Base-by-base conservation (phyloP, 2,888 invertebrate genomes). In the Drosophila longiperda region DNA sequence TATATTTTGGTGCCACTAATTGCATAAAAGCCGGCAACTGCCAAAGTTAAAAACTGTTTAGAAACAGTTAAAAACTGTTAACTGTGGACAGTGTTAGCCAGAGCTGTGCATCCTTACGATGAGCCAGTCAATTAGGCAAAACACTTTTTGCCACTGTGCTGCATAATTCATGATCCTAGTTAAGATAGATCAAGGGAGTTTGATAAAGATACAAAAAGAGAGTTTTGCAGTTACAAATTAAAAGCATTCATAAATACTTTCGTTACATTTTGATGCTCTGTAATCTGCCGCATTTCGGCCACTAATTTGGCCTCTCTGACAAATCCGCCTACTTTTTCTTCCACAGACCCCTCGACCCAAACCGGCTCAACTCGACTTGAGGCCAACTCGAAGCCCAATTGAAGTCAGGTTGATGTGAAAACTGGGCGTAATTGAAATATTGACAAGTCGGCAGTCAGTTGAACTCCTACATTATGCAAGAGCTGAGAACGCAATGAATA, bases 241-340 rank as follows among this genome's bases (percentile, higher is more conserved):
- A 81, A 80, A 82, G 74, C 68, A 58, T 68, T 83, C 76, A 86
- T 86, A 90, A 86, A 90, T 86, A 90, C 90, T 86, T 89, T 73
- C 86, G 73, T 64, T 78, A 81, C 72, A 77, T 89, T 80, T 70
- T 60, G 59, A 52, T 62, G 89, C 75, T 74, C 90, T 90, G 83
- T 86, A 90, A 86, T 86, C 90, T 90, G 73, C 89, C 88, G 49
- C 86, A 86, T 78, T 83, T 68, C 72, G 81, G 83, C 89, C 90
- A 90, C 90, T 90, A 86, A 86, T 86, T 86, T 80, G 49, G 88
- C 87, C 89, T 68, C 53, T 66, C 26, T 86, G 89, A 66, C 83
- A 87, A 73, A 54, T 58, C 62, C 89, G 89, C 84, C 84, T 67
- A 89, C 83, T 78, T 64, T 74, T 29, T 64, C 80, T 66, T 59